These are phyloP conservation scores for Agrochola macilenta DNA, from an alignment of 2,888 invertebrate species.

Conservation along the genomic window DNA sequence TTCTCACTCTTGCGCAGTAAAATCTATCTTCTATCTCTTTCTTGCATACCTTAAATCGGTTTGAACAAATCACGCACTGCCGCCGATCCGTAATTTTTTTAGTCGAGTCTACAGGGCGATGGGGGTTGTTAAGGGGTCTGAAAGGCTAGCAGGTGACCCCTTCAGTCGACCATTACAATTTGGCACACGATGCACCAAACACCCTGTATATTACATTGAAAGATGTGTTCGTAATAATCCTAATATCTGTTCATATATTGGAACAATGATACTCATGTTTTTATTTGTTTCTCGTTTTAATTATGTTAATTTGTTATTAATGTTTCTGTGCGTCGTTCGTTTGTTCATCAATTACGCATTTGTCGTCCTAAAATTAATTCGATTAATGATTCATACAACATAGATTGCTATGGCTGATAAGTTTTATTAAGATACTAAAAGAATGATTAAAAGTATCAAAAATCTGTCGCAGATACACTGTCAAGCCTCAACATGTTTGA, in stretches of 20 bases:
- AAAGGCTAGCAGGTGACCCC: too few relatives aligned
- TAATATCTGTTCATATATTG: background rate
- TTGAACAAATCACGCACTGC: too few relatives aligned
- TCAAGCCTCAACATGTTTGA: background rate
- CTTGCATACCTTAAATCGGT: too few relatives aligned
- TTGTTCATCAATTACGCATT: background rate
- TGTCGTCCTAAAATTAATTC: background rate
- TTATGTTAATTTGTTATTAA: background rate
- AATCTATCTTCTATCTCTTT: too few relatives aligned
- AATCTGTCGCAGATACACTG: background rate
- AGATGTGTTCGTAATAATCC: background rate
- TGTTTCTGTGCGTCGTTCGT: background rate
- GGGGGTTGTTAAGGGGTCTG: too few relatives aligned
- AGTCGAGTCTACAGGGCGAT: too few relatives aligned
- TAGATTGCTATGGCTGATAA: background rate
- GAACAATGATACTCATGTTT: background rate
- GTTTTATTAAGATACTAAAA: background rate
- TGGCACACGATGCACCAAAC: too few relatives aligned
- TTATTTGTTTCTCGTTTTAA: background rate
- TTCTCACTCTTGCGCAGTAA: too few relatives aligned
- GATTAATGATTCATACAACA: background rate
- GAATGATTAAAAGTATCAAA: background rate
- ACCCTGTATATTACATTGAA: conserved; percentile 4
- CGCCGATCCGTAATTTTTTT: too few relatives aligned
- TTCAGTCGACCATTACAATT: too few relatives aligned